Evolutionary conservation across 2,797 vertebrate genomes (phyloP).

Genomic region (Falco peregrinus): DNA sequence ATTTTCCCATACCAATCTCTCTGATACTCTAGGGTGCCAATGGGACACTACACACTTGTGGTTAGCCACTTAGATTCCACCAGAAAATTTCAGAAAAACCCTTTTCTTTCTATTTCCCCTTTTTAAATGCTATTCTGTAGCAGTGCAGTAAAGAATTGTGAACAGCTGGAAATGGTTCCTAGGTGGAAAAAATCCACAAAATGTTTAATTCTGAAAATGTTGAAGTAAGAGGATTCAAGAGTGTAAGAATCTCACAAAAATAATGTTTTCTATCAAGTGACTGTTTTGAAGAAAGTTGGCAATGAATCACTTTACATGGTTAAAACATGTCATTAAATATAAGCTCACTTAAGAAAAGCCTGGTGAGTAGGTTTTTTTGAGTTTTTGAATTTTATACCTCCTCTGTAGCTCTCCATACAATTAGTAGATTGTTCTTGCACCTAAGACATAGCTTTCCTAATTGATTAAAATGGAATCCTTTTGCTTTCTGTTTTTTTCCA

Average conservation of each 20-base stretch:
- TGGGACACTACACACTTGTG: not conserved
- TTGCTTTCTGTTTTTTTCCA: not conserved
- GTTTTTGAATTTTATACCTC: not conserved
- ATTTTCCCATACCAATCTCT: not conserved
- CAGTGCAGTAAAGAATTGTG: not conserved
- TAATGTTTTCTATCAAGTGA: not conserved
- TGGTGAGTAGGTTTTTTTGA: rapidly evolving
- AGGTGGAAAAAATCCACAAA: not conserved
- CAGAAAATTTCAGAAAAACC: not conserved
- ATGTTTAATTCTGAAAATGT: not conserved
- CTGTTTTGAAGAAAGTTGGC: not conserved
- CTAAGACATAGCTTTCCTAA: not conserved
- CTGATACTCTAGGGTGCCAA: not conserved
- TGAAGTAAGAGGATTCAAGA: not conserved
- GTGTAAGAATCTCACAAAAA: not conserved
- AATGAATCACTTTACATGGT: not conserved
- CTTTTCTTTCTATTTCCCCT: not conserved
- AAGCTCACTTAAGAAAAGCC: rapidly evolving
- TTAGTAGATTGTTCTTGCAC: not conserved
- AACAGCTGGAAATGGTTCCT: not conserved
- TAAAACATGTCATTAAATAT: not conserved
- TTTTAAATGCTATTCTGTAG: not conserved
- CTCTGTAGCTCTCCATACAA: not conserved
- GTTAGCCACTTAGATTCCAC: not conserved
- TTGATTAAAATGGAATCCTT: not conserved